Conservation (phyloP, 2,113 vertebrate genomes). For the Cepphus grylle region DNA sequence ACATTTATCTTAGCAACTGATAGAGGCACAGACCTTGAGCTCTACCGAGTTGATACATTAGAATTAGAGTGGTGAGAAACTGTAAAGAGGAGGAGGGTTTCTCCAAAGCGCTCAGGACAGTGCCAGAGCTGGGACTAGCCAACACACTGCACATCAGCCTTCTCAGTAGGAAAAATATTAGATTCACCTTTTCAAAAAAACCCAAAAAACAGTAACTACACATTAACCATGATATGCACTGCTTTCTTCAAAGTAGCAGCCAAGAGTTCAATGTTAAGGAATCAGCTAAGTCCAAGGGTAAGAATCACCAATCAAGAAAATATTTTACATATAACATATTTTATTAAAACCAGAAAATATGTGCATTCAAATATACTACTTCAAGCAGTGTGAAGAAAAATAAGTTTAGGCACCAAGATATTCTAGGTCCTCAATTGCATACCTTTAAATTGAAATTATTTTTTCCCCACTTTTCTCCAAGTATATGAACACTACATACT, state of each 20-base stretch:
- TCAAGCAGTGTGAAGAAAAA: neutral
- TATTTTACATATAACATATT: neutral
- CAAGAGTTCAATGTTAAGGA: neutral
- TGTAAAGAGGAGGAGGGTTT: neutral
- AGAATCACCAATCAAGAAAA: neutral
- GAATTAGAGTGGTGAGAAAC: neutral
- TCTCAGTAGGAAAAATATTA: neutral
- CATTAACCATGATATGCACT: accelerated
- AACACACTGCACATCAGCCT: neutral
- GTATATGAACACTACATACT: neutral
- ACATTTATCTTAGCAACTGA: neutral
- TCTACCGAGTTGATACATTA: neutral
- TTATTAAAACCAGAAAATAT: neutral
- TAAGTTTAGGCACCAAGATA: neutral
- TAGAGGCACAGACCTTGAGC: neutral
- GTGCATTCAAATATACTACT: neutral
- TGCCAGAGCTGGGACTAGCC: neutral
- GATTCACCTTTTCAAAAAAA: neutral
- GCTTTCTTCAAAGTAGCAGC: neutral
- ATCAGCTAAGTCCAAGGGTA: neutral
- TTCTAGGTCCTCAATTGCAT: neutral
- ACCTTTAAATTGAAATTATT: neutral
- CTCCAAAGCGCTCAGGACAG: neutral
- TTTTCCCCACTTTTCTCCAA: neutral
- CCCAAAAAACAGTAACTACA: neutral